Percentiles rank a stretch among this genome's conserved stretches.
Conservation (phyloP, 2,113 vertebrate species). For the Crotalus horridus region DNA sequence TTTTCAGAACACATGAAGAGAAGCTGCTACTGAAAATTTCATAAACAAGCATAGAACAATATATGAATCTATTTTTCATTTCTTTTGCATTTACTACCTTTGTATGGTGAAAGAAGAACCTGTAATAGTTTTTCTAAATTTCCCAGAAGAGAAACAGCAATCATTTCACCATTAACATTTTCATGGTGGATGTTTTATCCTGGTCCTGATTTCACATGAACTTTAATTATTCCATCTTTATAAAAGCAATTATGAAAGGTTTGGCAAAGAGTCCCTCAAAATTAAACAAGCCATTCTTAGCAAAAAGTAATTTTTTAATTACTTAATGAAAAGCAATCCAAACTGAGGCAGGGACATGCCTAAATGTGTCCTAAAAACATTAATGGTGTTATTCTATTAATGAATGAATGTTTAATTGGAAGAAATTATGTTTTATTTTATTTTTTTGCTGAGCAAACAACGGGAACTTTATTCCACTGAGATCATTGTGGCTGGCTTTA, state of each 20-base stretch:
- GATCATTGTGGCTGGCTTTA: not conserved
- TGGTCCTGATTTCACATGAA: not conserved
- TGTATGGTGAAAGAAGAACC: not conserved
- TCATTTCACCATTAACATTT: not conserved
- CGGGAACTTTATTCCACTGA: not conserved
- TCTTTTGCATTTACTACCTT: not conserved
- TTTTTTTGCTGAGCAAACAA: not conserved
- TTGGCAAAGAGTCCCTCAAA: constrained; percentile 42
- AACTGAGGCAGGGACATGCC: constrained; percentile 12
- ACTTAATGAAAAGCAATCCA: constrained; percentile 35
- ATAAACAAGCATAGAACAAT: not conserved
- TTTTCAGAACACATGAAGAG: not conserved
- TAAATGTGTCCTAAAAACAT: constrained; percentile 37
- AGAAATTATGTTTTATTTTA: constrained; percentile 25
- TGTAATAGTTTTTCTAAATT: not conserved
- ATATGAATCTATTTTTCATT: too few species aligned
- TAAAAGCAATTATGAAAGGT: not conserved
- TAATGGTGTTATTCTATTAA: constrained; percentile 37
- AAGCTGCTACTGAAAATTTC: not conserved
- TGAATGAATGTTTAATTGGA: constrained; percentile 53
- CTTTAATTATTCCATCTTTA: constrained; percentile 38
- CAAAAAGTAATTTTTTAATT: constrained; percentile 43
- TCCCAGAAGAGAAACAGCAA: not conserved
- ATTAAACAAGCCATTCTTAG: constrained; percentile 16
- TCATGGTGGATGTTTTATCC: not conserved